phyloP scores from a whole-genome alignment of 2,113 vertebrate species.

The Microtus richardsoni region DNA sequence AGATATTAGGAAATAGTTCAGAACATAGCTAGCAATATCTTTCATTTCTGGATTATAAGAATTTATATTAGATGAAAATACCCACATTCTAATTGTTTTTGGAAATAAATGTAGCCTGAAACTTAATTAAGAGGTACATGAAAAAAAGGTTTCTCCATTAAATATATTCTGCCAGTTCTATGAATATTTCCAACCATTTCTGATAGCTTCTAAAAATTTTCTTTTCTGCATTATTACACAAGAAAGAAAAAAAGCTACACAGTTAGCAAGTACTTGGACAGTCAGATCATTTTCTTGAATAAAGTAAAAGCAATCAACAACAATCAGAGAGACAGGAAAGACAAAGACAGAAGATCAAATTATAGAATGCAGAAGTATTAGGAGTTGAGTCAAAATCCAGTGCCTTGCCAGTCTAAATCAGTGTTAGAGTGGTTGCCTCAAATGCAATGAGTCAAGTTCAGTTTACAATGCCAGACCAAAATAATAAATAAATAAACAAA shows the following conservation, averaged over 20 bases:
- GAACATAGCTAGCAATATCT: not conserved
- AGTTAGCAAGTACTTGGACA: not conserved
- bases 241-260: not conserved
- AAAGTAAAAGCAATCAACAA: not conserved
- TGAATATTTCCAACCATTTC: too few relatives aligned
- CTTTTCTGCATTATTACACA: not conserved
- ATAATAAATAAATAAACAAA: not conserved
- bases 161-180: not conserved
- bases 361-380: not conserved
- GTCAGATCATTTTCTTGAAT: not conserved
- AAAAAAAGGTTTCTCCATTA: not conserved
- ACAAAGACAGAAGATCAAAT: not conserved
- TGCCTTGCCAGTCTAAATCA: too few relatives aligned
- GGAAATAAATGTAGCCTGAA: not conserved
- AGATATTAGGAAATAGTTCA: constrained; percentile 19
- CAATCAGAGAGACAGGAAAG: not conserved
- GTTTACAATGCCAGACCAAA: not conserved
- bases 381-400: not conserved
- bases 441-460: too few relatives aligned
- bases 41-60: not conserved
- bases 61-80: not conserved
- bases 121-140: not conserved
- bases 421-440: not conserved
- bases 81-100: not conserved
- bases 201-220: not conserved